phyloP scores from a whole-genome alignment of 1,140 invertebrate genomes.

The Aphelenchoides fujianensis region DNA sequence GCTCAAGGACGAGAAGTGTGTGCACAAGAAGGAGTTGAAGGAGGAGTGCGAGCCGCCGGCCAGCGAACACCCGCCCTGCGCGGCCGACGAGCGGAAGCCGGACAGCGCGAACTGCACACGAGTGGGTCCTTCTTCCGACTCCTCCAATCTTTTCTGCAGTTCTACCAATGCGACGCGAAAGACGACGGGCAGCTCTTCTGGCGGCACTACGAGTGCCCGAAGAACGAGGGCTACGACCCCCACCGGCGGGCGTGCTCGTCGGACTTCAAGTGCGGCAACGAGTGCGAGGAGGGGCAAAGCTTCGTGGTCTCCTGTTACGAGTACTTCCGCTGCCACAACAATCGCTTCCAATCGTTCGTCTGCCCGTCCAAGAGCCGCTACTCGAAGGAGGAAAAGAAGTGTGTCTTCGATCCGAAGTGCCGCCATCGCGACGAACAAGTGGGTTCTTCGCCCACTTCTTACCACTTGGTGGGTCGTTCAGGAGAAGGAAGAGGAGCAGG shows the following conservation, averaged over 20 bases:
- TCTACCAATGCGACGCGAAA: background rate
- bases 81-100: background rate
- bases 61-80: background rate
- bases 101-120: background rate
- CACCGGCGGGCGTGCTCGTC: background rate
- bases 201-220: background rate
- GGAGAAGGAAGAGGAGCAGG: background rate
- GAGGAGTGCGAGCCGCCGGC: background rate
- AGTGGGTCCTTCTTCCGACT: background rate
- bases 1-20: background rate
- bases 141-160: background rate
- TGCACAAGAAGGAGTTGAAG: background rate
- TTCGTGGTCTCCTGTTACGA: constrained; percentile 5
- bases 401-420: constrained; percentile 10
- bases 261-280: background rate
- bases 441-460: background rate
- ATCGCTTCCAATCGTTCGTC: background rate
- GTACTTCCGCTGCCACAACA: background rate
- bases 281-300: background rate
- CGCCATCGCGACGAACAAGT: background rate
- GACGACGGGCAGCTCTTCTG: background rate
- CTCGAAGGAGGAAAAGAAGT: background rate
- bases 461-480: background rate
- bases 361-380: background rate
- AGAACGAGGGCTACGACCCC: constrained; percentile 4